Base-by-base conservation (phyloP, 1,140 invertebrate species). In the Bombus soroeensis region DNA sequence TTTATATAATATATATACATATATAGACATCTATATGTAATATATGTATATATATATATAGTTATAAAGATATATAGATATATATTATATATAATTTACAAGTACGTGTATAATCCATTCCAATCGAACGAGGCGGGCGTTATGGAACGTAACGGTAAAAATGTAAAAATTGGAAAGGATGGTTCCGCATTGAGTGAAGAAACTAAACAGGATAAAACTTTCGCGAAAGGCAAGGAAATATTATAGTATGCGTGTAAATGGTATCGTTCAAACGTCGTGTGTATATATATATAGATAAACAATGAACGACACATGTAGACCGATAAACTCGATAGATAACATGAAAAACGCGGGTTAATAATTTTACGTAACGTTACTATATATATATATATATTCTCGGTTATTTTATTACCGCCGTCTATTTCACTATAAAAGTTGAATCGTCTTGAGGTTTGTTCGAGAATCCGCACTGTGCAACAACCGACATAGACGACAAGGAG, bases 91-190 rank as follows among this genome's bases (percentile, higher is more conserved):
- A 78, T 88, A 86, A 85, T 85, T 89, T 86, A 88, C 39, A 80
- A 85, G n/a, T 82, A 88, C 71, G 76, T 71, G 59, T 86, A 81
- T 72, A 78, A 88, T 88, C 70, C 88, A 89, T 89, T 89, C 88
- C 88, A 88, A 64, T 82, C 83, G 87, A 88, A 57, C 79, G 79
- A 77, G 75, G 75, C 78, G 73, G 64, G 82, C 41, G 59, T 84
- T 74, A 34, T 62, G 22, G 62, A 47, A 80, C 76, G 53, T 37
- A 66, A 47, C 34, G 79, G 53, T 43, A 53, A 80, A 72, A 39
- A 25, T 32, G 28, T 28, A 37, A 12, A 62, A 57, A 83, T 71
- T 37, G 32, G 25, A 25, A 80, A 71, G 53, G 66, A 84, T 57
- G 82, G 25, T 83, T 53, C n/a, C 37, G 64, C 74, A 37, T 41